Evolutionary conservation across 2,113 vertebrate species (phyloP).

Genomic region (Phalacrocorax carbo): DNA sequence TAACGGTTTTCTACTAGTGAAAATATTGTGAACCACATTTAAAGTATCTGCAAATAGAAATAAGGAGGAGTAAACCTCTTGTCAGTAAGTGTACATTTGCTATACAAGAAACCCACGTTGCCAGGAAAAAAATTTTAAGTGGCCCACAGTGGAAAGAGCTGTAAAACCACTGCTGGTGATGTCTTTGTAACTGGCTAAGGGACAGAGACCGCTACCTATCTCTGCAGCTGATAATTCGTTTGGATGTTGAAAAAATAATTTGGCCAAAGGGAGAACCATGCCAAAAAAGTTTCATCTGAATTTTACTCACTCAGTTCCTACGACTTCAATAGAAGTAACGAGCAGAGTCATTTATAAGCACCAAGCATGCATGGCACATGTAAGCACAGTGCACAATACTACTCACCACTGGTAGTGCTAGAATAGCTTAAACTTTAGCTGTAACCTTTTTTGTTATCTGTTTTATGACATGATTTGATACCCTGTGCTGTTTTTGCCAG

Average conservation of each 20-base stretch:
- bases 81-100: background rate
- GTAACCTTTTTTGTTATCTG: background rate
- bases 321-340: background rate
- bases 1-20: background rate
- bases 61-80: background rate
- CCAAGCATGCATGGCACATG: background rate
- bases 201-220: background rate
- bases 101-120: background rate
- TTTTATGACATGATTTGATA: background rate
- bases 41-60: background rate
- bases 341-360: background rate
- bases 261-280: background rate
- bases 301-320: background rate
- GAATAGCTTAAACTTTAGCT: background rate
- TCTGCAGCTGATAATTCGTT: background rate
- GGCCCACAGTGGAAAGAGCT: background rate
- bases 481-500: background rate
- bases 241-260: background rate
- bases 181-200: background rate
- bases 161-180: background rate
- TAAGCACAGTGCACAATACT: background rate
- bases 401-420: background rate
- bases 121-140: background rate
- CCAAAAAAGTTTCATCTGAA: background rate
- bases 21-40: background rate